Evolutionary conservation across 2,113 vertebrate genomes (phyloP).

Genomic region (Rousettus leschenaultii): DNA sequence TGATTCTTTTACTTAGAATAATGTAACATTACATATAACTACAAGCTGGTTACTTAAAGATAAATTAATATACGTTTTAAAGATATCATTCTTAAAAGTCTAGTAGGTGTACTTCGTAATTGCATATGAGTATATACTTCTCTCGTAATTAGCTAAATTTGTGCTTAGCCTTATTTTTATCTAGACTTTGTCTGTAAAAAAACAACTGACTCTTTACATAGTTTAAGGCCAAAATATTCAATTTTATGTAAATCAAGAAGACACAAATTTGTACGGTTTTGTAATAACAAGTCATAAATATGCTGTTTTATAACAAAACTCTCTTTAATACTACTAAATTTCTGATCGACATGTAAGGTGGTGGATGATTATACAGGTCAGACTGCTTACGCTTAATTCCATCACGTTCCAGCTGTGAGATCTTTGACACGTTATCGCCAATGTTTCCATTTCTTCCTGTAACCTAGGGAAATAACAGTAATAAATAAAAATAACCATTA

Average conservation of each 20-base stretch:
- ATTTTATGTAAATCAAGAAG: neutral
- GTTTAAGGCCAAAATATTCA: neutral
- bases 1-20: neutral
- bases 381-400: neutral
- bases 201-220: neutral
- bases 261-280: neutral
- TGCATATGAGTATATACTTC: neutral
- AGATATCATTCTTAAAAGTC: neutral
- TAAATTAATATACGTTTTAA: neutral
- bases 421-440: neutral
- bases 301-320: neutral
- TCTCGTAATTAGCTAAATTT: neutral
- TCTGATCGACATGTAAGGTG: neutral
- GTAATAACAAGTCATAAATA: neutral
- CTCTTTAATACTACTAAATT: neutral
- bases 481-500: neutral
- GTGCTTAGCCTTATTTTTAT: neutral
- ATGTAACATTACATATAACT: neutral
- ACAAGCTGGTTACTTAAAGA: neutral
- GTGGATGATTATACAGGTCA: neutral
- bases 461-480: neutral
- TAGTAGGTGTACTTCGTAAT: neutral
- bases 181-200: neutral
- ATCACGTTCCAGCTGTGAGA: neutral
- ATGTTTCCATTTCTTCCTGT: neutral